Evolutionary conservation across 1,140 invertebrate species (phyloP).

Genomic region (Drosophila sp.): DNA sequence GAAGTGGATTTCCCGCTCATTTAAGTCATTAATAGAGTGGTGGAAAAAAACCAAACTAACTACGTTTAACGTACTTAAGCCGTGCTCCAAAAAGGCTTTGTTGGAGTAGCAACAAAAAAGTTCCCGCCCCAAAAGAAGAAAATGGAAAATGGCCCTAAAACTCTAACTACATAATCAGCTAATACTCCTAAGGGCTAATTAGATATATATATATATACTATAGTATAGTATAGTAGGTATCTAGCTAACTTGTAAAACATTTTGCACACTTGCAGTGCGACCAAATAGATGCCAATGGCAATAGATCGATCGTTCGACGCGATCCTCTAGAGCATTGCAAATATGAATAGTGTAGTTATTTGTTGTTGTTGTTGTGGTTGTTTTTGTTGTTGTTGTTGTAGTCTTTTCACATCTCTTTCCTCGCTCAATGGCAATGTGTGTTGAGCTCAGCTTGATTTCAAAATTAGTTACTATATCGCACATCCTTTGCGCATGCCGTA

Average conservation of each 20-base stretch:
- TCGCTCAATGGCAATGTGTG: constrained; percentile 28
- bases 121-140: constrained; percentile 35
- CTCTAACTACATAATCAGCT: constrained; percentile 54
- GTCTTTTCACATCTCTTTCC: constrained; percentile 58
- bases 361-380: constrained; percentile 46
- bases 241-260: constrained; percentile 55
- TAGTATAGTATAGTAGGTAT: constrained; percentile 41
- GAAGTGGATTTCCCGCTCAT: not conserved
- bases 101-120: constrained; percentile 52
- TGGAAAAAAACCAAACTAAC: constrained; percentile 46
- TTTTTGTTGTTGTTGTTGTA: constrained; percentile 49
- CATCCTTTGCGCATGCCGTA: constrained; percentile 92
- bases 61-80: constrained; percentile 73
- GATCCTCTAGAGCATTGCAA: constrained; percentile 63
- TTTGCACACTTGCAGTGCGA: constrained; percentile 49
- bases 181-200: constrained; percentile 45
- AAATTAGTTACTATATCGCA: constrained; percentile 87
- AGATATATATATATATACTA: not conserved
- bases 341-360: constrained; percentile 60
- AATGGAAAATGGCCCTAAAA: constrained; percentile 4
- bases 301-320: constrained; percentile 12
- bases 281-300: constrained; percentile 18
- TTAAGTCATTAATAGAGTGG: not conserved
- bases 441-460: constrained; percentile 70
- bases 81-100: constrained; percentile 59